Evolutionary conservation across 2,888 invertebrate genomes (phyloP).

Genomic region (Idaea dimidiata): DNA sequence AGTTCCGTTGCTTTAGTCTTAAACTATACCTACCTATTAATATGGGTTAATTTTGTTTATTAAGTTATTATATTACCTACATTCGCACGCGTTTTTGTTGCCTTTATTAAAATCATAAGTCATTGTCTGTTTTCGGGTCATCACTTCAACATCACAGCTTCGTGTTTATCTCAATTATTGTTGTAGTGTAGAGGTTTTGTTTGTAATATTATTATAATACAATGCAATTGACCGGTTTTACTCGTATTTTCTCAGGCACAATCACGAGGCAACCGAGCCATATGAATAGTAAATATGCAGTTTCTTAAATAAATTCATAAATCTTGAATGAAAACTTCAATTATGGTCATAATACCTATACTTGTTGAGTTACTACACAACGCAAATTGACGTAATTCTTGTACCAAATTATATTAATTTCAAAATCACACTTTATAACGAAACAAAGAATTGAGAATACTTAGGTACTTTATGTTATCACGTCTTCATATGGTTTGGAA

Average conservation of each 20-base stretch:
- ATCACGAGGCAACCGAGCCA: constrained; percentile 34
- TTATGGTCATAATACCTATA: too few relatives aligned
- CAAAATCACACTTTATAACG: too few relatives aligned
- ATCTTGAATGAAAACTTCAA: too few relatives aligned
- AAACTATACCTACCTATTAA: constrained; percentile 20
- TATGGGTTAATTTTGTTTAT: constrained; percentile 27
- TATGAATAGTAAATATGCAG: constrained; percentile 28
- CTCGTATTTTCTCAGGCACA: constrained; percentile 46
- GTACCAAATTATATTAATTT: too few relatives aligned
- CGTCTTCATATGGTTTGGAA: too few relatives aligned
- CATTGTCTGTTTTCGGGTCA: constrained; percentile 33
- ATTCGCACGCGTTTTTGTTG: constrained; percentile 17
- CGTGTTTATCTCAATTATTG: constrained; percentile 32
- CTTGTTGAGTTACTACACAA: too few relatives aligned
- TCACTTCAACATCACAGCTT: constrained; percentile 26
- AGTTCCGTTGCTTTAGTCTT: constrained; percentile 25
- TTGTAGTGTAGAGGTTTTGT: background rate
- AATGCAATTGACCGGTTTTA: constrained; percentile 57
- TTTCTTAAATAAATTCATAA: constrained; percentile 7
- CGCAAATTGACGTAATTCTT: too few relatives aligned
- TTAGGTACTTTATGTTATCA: too few relatives aligned
- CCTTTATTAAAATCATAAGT: constrained; percentile 12
- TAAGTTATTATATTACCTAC: constrained; percentile 26
- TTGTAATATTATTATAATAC: constrained; percentile 43
- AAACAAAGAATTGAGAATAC: too few relatives aligned